phyloP scores from a whole-genome alignment of 1,140 invertebrate genomes.

The Manduca sexta region DNA sequence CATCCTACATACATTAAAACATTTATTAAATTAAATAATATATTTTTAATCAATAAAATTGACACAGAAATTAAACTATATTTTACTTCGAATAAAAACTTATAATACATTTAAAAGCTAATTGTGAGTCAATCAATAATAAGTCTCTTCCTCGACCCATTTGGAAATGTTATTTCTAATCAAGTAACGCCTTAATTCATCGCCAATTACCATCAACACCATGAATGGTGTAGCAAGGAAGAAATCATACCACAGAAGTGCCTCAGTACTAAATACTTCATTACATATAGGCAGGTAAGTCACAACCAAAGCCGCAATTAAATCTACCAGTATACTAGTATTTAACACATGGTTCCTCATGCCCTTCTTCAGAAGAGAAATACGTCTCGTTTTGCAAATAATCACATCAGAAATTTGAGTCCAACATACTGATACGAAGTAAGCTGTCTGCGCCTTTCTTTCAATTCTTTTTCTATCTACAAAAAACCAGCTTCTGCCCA shows the following conservation, averaged over 20 bases:
- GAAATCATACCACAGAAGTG: conserved; percentile 79
- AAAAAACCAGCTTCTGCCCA: conserved; percentile 84
- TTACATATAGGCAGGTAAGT: conserved; percentile 83
- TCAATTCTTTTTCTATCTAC: conserved; percentile 81
- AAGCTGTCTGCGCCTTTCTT: conserved; percentile 85
- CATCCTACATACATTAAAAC: no score
- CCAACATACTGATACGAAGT: conserved; percentile 86
- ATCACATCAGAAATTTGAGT: conserved; percentile 88
- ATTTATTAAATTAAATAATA: no score
- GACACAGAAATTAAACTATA: no score
- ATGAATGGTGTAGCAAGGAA: conserved; percentile 83
- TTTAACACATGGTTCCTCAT: conserved; percentile 85
- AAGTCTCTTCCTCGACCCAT: conserved; percentile 87
- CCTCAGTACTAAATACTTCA: conserved; percentile 73
- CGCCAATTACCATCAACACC: conserved; percentile 83
- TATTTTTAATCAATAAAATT: no score
- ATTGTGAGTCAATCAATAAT: conserved; percentile 76
- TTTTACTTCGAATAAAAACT: no score
- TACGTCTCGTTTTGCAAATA: conserved; percentile 86
- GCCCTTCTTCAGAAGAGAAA: conserved; percentile 85
- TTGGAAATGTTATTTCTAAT: conserved; percentile 82
- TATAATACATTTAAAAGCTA: neutral
- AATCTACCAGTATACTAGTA: conserved; percentile 80
- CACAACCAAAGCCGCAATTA: conserved; percentile 76
- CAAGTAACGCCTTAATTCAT: conserved; percentile 82